Evolutionary conservation across 1,140 invertebrate species (phyloP), one percentile per base, ranked within the genome.

Genomic region (Drosophila obscura): DNA sequence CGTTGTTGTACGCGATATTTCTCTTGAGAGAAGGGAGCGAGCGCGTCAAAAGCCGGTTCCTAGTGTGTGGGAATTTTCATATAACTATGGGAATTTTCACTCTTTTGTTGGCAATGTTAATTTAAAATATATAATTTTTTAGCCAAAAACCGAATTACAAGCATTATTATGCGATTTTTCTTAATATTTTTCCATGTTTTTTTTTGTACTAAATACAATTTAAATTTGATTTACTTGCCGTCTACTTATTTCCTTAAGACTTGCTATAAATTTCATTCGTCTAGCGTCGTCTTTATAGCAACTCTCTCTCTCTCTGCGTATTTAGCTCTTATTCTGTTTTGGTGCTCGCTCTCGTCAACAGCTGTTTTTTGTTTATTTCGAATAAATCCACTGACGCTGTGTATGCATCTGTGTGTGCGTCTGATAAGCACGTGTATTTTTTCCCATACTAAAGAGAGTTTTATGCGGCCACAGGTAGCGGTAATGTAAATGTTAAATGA

Each of bases 291-390:
- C 7, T 63, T 73, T 73, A 73, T 73, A 31, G 71, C 59, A 73
- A 57, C 41, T 56, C 26, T 13, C 31, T 11, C 8, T n/a, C 43
- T 35, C 22, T 48, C 31, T 48, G 8, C 26, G 24, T 39, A 8
- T 61, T 31, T 9, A 2, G 48, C 16, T 50, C 26, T 60, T 57
- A 52, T 63, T 67, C 16, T 31, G 49, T 19, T 8, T 48, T 60
- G 13, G 9, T 43, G 16, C 48, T 39, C 35, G 16, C 48, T 39
- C 35, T n/a, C 53, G 31, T 35, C 35, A 78, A 87, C 82, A 87
- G 82, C 82, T 87, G 82, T 82, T 82, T 88, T 88, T 87, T 87
- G 82, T 87, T 87, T 87, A 87, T 87, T 85, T 53, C 77, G 11
- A 82, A 73, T 73, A 75, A 67, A 62, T 57, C 85, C 81, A 73